Evolutionary conservation across 2,113 vertebrate species (phyloP).

Genomic region (Apteryx owenii): DNA sequence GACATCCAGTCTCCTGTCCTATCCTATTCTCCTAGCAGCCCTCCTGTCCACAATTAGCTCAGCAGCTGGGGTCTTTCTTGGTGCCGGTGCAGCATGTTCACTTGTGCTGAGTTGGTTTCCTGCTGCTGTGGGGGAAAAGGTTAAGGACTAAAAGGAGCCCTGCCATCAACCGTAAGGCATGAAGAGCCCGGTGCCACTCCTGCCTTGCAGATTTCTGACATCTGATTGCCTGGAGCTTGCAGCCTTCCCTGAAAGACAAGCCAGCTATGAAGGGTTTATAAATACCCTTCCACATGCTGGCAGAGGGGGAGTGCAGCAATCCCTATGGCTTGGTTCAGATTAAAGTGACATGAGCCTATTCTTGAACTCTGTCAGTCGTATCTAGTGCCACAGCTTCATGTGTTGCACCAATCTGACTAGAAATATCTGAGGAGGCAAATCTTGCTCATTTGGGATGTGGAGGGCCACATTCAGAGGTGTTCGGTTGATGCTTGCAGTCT

Average conservation of each 20-base stretch:
- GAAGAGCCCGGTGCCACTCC: neutral
- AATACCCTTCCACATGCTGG: neutral
- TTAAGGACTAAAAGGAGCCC: neutral
- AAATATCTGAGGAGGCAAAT: neutral
- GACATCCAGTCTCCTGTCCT: neutral
- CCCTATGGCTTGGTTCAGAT: neutral
- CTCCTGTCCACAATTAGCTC: neutral
- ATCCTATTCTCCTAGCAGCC: neutral
- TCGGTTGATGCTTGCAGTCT: neutral
- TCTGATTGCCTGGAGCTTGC: neutral
- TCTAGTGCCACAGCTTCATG: accelerated
- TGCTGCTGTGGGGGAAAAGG: neutral
- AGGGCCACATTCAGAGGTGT: neutral
- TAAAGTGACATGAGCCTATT: neutral
- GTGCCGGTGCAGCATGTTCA: neutral
- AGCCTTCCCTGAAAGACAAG: neutral
- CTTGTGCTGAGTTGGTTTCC: neutral
- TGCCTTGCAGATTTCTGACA: neutral
- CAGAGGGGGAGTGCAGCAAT: neutral
- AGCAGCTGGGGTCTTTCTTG: neutral
- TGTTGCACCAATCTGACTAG: neutral
- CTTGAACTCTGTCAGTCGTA: neutral
- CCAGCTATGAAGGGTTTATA: neutral
- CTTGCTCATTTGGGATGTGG: neutral
- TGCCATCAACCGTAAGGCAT: neutral